Evolutionary conservation across 1,140 invertebrate species (phyloP), one percentile per base, ranked within the genome.

Genomic region (Physella acuta): DNA sequence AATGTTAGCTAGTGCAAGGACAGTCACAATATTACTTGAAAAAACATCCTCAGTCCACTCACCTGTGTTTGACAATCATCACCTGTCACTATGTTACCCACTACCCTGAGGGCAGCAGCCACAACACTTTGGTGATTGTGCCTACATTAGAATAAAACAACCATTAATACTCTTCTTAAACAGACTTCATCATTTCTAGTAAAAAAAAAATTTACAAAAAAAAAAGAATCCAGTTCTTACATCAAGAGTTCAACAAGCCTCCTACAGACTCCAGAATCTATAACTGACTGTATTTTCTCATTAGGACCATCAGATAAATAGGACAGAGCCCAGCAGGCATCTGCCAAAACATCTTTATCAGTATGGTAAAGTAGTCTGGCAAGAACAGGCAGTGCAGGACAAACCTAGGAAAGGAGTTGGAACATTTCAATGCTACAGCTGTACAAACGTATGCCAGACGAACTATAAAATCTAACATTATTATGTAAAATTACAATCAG

Each of bases 31-130:
- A n/a, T n/a, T n/a, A n/a, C n/a, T n/a, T n/a, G n/a, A n/a, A n/a
- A n/a, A n/a, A n/a, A n/a, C n/a, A n/a, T n/a, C n/a, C n/a, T n/a
- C n/a, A n/a, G n/a, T n/a, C n/a, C 39, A 96, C 90, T 61, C 28
- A 96, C 91, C 88, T 99, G 96, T 37, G 96, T 99, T 88, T 99
- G 96, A 51, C 92, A 88, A 86, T 99, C 97, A 87, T 99, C 95
- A 11, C 97, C 97, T 1, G 96, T 99, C 3, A 99, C 96, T 78
- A 99, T 97, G 82, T 99, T 99, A 31, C 97, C 97, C 16, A 98
- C 94, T 33, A 95, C 96, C 73, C 96, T 87, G 59, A 99, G 81
- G 26, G 96, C 96, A 37, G 96, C 95, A 56, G 94, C 95, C n/a
- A 97, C 91, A 14, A 98, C 95, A 79, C 91, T 94, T 55, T 92